Conservation (phyloP, 2,797 vertebrate species). For the Rhinoraja longicauda region DNA sequence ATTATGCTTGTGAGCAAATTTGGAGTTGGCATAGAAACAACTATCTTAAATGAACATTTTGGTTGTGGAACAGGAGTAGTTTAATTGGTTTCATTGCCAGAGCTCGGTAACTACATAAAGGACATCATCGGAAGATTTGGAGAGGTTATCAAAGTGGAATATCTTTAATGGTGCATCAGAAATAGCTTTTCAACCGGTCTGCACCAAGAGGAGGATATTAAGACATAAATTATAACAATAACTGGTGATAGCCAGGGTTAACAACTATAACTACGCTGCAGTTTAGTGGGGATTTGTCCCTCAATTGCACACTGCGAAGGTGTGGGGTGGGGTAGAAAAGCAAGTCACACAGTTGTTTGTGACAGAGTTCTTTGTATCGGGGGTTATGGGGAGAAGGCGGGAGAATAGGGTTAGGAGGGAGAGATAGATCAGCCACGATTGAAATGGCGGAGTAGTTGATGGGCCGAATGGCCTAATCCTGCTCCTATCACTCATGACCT, state of each 20-base stretch:
- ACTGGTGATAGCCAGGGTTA: too few relatives aligned
- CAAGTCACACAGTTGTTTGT: too few relatives aligned
- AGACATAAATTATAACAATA: not conserved
- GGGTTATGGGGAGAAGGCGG: too few relatives aligned
- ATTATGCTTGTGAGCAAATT: not conserved
- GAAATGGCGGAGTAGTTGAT: too few relatives aligned
- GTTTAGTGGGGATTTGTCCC: not conserved
- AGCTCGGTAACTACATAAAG: not conserved
- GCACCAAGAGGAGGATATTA: not conserved
- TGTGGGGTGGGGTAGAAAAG: not conserved
- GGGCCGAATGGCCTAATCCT: too few relatives aligned
- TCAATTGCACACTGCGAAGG: not conserved
- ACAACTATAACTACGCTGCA: not conserved
- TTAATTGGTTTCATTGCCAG: not conserved
- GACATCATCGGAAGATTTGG: not conserved
- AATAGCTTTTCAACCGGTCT: not conserved
- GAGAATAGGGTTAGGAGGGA: too few relatives aligned
- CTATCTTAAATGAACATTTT: not conserved
- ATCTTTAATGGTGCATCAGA: not conserved
- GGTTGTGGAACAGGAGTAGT: not conserved
- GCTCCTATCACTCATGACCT: too few relatives aligned
- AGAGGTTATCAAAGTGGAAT: not conserved
- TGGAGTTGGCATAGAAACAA: too few relatives aligned
- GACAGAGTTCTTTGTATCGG: too few relatives aligned
- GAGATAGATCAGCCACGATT: too few relatives aligned